A percentile compares a stretch with the other conserved stretches of the same genome.
Evolutionary conservation across 2,113 vertebrate genomes (phyloP).

Genomic region (Rattus norvegicus): GRCr8 NC_086035.1:64384001-64384500

Average conservation of each 20-base stretch:
- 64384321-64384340: no score
- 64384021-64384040: neutral
- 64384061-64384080: neutral
- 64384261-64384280: neutral
- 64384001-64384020: neutral
- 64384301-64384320: neutral
- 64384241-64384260: neutral
- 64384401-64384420: no score
- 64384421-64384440: no score
- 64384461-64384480: no score
- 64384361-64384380: no score
- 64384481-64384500: no score
- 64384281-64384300: neutral
- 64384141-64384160: neutral
- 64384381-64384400: no score
- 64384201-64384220: neutral
- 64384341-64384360: no score
- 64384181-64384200: neutral
- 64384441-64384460: no score
- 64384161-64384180: neutral
- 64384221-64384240: neutral
- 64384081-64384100: neutral
- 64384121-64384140: neutral
- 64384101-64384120: no score
- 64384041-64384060: neutral